Conservation (phyloP, 2,888 invertebrate genomes). For the Nymphalis urticae region DNA sequence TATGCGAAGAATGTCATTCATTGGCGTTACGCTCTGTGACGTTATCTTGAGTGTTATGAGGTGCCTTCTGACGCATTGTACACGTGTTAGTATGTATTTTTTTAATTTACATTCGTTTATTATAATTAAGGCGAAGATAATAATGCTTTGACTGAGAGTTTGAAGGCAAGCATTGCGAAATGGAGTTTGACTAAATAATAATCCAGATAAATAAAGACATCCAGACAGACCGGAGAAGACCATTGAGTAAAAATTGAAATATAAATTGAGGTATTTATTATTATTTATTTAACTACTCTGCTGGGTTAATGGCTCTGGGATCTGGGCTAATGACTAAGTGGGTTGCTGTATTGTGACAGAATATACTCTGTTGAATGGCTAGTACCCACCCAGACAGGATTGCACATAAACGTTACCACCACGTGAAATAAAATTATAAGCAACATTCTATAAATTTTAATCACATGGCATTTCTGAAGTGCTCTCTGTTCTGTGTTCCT, state of each 20-base stretch:
- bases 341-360: too few relatives aligned
- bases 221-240: background rate
- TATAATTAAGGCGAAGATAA: background rate
- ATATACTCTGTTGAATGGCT: too few relatives aligned
- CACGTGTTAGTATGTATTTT: too few relatives aligned
- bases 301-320: too few relatives aligned
- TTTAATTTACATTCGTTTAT: background rate
- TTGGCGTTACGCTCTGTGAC: too few relatives aligned
- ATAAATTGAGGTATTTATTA: background rate
- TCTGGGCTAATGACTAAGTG: too few relatives aligned
- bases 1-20: too few relatives aligned
- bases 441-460: background rate
- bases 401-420: too few relatives aligned
- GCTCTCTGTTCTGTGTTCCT: slow-evolving; percentile 1
- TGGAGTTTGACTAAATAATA: slow-evolving; percentile 27
- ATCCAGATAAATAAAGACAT: slow-evolving; percentile 28
- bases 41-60: too few relatives aligned
- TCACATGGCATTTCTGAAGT: background rate
- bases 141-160: background rate
- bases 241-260: background rate
- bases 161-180: slow-evolving; percentile 6
- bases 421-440: too few relatives aligned
- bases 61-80: too few relatives aligned
- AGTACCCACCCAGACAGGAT: too few relatives aligned
- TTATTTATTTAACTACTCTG: background rate